These are phyloP conservation scores for Unio pictorum DNA, from an alignment of 2,888 invertebrate species.

Conservation along the genomic window DNA sequence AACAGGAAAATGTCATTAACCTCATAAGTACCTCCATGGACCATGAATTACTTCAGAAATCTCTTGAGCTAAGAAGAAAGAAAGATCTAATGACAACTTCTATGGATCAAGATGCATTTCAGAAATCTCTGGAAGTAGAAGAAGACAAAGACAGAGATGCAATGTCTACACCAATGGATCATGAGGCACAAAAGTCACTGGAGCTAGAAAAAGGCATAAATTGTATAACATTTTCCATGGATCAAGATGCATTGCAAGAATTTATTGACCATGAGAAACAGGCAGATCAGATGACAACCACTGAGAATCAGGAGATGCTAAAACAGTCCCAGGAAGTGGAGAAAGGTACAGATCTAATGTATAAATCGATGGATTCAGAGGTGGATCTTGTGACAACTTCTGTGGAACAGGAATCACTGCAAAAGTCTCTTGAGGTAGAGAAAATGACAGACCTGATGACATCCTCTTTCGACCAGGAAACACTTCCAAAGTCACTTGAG, in stretches of 20 bases:
- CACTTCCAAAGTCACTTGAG: constrained; percentile 11
- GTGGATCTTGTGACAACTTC: constrained; percentile 5
- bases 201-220: constrained; percentile 18
- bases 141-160: constrained; percentile 9
- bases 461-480: too few species aligned
- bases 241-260: constrained; percentile 25
- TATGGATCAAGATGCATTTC: constrained; percentile 19
- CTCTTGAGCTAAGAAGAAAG: constrained; percentile 11
- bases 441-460: constrained; percentile 16
- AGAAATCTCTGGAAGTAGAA: constrained; percentile 2
- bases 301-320: background rate
- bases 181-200: constrained; percentile 15
- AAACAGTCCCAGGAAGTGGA: background rate
- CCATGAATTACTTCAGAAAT: constrained; percentile 8
- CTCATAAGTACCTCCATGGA: constrained; percentile 7
- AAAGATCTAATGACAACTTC: constrained; percentile 22
- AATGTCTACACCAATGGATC: constrained; percentile 23
- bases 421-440: constrained; percentile 30
- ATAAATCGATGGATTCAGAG: constrained; percentile 8
- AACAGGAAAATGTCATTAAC: background rate
- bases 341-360: background rate
- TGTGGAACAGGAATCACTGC: constrained; percentile 28
- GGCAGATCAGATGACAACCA: constrained; percentile 4
- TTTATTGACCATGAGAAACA: constrained; percentile 8
- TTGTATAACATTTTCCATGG: constrained; percentile 34